Conservation (phyloP, 2,113 vertebrate species). For the Myrmecophaga tridactyla region DNA sequence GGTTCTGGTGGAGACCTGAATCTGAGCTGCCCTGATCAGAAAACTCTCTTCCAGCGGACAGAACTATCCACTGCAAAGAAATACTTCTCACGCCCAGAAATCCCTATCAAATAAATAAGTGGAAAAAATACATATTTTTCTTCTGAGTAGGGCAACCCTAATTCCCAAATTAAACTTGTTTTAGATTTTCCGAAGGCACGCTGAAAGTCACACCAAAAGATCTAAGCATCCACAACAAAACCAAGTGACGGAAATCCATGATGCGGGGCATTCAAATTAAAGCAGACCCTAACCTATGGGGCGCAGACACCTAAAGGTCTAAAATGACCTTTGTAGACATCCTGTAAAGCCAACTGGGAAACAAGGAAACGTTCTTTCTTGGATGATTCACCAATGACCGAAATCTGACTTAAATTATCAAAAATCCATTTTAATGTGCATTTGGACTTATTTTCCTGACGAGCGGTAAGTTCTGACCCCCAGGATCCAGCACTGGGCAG, state of each 20-base stretch:
- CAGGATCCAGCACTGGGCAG: too few species aligned
- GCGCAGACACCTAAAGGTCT: too few species aligned
- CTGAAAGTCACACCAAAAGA: neutral
- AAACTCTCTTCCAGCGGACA: neutral
- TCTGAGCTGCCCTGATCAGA: neutral
- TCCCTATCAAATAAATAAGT: neutral
- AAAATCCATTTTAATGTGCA: neutral
- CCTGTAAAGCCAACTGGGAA: neutral
- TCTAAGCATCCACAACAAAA: neutral
- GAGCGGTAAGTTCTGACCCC: fast-evolving
- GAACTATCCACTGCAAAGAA: neutral
- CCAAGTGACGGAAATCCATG: neutral
- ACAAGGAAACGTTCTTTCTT: neutral
- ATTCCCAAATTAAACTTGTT: neutral
- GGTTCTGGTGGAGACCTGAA: neutral
- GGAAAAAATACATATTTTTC: neutral
- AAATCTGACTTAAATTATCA: neutral
- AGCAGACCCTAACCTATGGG: too few species aligned
- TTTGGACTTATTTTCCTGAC: neutral
- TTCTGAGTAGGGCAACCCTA: neutral
- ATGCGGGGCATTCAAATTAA: neutral
- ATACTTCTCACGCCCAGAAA: neutral
- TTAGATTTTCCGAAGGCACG: neutral
- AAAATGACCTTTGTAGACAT: fast-evolving
- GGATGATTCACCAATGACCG: neutral